Percentiles rank a stretch among this genome's conserved stretches.
Conservation (phyloP, 2,113 vertebrate species). For the Tetrao urogallus region DNA sequence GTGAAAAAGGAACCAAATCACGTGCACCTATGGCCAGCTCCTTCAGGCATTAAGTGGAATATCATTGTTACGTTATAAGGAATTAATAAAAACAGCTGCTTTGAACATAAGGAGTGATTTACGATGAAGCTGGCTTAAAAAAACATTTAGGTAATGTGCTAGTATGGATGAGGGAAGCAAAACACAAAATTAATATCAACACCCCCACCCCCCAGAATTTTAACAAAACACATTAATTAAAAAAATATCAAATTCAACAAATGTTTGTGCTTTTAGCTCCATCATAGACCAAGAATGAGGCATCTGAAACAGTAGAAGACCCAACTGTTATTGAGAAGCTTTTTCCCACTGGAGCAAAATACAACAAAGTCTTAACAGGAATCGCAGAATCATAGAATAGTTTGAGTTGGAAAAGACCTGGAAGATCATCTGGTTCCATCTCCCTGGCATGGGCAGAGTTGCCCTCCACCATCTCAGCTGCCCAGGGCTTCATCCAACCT, state of each 20-base stretch:
- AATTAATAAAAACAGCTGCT: constrained; percentile 6
- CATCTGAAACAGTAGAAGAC: neutral
- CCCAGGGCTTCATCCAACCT: too few species aligned
- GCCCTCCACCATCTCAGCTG: too few species aligned
- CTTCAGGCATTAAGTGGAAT: neutral
- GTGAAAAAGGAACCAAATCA: neutral
- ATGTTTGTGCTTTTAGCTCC: neutral
- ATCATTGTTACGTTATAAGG: neutral
- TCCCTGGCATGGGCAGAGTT: too few species aligned
- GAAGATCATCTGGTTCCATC: too few species aligned
- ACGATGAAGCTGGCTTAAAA: neutral
- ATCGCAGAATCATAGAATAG: too few species aligned
- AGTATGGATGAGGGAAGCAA: neutral
- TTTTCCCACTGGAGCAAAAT: neutral
- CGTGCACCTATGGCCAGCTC: neutral
- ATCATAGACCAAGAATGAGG: constrained; percentile 7
- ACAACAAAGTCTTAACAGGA: neutral
- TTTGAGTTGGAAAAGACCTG: too few species aligned
- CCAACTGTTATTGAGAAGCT: neutral
- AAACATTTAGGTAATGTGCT: neutral
- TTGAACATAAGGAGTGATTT: neutral
- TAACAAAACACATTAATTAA: neutral
- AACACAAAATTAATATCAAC: neutral
- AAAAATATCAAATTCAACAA: neutral
- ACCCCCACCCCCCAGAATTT: neutral